Percentiles rank a stretch among this genome's conserved stretches.
These are phyloP conservation scores for Lepetodrilus schrolli DNA, from an alignment of 2,888 invertebrate genomes.

Conservation along the genomic window DNA sequence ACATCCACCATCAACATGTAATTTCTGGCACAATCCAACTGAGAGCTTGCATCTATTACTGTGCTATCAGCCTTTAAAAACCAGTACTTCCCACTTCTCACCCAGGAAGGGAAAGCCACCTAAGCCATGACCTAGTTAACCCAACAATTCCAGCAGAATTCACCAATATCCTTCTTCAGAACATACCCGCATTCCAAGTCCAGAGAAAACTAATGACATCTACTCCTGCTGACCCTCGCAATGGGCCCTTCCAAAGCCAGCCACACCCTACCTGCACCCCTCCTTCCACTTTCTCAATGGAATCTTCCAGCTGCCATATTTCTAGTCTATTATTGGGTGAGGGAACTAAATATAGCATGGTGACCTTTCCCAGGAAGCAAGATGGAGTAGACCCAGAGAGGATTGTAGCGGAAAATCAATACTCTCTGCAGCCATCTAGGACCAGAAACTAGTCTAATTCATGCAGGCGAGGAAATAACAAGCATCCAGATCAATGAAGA, in stretches of 20 bases:
- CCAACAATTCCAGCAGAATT: too few species aligned
- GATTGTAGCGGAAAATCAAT: conserved; percentile 19
- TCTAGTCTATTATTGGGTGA: conserved; percentile 43
- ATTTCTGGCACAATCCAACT: background rate
- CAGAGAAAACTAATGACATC: background rate
- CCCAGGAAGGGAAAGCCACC: background rate
- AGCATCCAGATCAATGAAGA: conserved; percentile 5
- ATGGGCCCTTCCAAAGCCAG: background rate
- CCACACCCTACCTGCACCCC: conserved; percentile 9
- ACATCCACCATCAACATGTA: conserved; percentile 6
- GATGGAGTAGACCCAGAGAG: background rate
- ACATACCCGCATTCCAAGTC: conserved; percentile 6
- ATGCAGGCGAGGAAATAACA: background rate
- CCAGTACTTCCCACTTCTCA: background rate
- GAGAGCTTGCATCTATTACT: background rate
- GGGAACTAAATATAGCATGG: conserved; percentile 43
- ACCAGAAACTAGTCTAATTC: conserved; percentile 21
- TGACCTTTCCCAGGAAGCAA: conserved; percentile 32
- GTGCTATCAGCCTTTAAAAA: conserved; percentile 1
- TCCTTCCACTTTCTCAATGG: conserved; percentile 3
- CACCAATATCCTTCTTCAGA: too few species aligned
- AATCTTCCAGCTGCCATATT: conserved; percentile 32
- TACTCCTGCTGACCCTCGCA: background rate
- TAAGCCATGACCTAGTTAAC: background rate
- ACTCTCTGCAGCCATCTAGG: background rate